phyloP scores from a whole-genome alignment of 2,797 vertebrate species.

The Melanotaenia nigrans region DNA sequence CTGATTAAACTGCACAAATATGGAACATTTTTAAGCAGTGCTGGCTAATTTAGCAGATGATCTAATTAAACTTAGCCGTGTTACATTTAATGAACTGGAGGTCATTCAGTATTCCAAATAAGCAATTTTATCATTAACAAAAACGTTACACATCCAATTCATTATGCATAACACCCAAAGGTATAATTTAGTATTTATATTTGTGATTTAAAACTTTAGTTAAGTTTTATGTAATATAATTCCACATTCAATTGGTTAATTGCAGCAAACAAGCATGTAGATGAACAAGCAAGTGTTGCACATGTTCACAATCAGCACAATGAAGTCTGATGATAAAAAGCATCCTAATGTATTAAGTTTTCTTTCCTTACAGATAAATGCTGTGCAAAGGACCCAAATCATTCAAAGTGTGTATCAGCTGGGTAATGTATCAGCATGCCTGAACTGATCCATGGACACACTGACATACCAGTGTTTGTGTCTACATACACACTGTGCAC shows the following conservation, averaged over 20 bases:
- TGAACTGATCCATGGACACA: neutral
- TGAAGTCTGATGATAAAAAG: conserved; percentile 3
- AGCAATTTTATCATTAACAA: neutral
- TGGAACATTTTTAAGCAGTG: neutral
- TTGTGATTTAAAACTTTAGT: conserved; percentile 8
- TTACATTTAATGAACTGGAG: conserved; percentile 20
- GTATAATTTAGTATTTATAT: conserved; percentile 17
- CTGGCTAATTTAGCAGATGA: conserved; percentile 20
- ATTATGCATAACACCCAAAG: conserved; percentile 3
- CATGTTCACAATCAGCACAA: conserved; percentile 24
- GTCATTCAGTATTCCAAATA: conserved; percentile 1
- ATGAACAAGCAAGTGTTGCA: conserved; percentile 14
- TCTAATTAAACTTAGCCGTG: conserved; percentile 20
- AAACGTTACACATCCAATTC: neutral
- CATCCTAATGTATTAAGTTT: neutral
- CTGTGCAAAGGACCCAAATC: neutral
- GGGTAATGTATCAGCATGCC: neutral
- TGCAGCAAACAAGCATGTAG: conserved; percentile 31
- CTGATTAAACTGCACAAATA: conserved; percentile 7
- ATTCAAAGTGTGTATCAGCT: neutral
- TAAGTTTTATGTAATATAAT: neutral
- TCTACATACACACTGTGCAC: neutral
- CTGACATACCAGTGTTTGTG: conserved; percentile 45
- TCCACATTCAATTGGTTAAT: conserved; percentile 9
- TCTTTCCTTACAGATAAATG: conserved; percentile 4